Percentiles rank a stretch among this genome's conserved stretches.
These are phyloP conservation scores for Brachyhypopomus occidentalis DNA, from an alignment of 2,113 vertebrate species.

Conservation along the genomic window DNA sequence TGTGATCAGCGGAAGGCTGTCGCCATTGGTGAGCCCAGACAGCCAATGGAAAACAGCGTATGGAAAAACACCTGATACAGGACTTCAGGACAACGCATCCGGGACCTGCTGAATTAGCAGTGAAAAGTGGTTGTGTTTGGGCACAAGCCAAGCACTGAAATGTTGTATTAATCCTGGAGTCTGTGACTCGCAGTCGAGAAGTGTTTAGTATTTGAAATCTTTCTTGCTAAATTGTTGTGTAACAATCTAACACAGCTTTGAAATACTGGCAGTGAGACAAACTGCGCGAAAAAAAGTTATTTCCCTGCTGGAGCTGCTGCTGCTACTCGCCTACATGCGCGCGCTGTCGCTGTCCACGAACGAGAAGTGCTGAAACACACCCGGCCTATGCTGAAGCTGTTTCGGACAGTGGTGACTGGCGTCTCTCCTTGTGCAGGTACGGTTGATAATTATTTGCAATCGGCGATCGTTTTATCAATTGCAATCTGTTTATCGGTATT, in stretches of 20 bases:
- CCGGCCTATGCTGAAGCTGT: neutral
- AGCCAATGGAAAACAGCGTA: too few species aligned
- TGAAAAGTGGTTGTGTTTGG: neutral
- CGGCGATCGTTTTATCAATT: neutral
- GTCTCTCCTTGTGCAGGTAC: slow-evolving; percentile 1
- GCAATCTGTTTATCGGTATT: neutral
- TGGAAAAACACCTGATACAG: slow-evolving; percentile 15
- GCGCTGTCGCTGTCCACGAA: slow-evolving; percentile 45
- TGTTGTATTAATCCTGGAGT: slow-evolving; percentile 1
- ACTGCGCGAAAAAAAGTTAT: slow-evolving; percentile 11
- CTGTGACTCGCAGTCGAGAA: neutral
- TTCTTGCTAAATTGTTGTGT: slow-evolving; percentile 29
- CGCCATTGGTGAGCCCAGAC: too few species aligned
- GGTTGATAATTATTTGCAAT: neutral
- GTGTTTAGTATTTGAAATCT: neutral
- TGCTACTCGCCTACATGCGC: slow-evolving; percentile 37
- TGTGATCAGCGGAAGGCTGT: too few species aligned
- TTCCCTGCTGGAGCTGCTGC: slow-evolving; percentile 42
- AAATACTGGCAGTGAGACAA: slow-evolving; percentile 12
- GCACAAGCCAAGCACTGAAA: neutral
- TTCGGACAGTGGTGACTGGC: too few species aligned
- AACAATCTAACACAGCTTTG: slow-evolving; percentile 32
- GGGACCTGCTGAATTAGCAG: neutral
- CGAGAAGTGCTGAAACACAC: slow-evolving; percentile 43
- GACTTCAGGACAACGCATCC: neutral